Percentiles rank a stretch among this genome's conserved stretches.
Conservation (phyloP, 2,888 invertebrate species). For the Polyploca ridens region DNA sequence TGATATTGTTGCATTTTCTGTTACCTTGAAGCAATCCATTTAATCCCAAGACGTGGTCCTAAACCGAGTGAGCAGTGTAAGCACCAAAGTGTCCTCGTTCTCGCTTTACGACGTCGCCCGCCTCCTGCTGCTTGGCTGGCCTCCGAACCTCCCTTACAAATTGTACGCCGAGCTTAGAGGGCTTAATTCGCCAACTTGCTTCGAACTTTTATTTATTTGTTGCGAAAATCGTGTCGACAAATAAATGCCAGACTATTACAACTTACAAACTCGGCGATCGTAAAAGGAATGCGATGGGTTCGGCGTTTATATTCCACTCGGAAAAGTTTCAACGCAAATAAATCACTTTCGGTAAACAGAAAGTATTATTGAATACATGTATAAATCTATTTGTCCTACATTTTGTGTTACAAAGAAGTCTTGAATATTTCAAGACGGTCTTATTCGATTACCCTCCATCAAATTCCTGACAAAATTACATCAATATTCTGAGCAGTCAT, state of each 20-base stretch:
- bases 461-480: slow-evolving; percentile 2
- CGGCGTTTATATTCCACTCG: slow-evolving; percentile 9
- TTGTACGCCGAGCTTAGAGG: slow-evolving; percentile 17
- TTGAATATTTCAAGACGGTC: slow-evolving; percentile 1
- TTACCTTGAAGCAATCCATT: background rate
- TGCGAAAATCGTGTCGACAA: slow-evolving; percentile 14
- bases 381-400: slow-evolving; percentile 5
- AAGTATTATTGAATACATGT: slow-evolving; percentile 8
- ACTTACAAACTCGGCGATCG: slow-evolving; percentile 7
- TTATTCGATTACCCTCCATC: slow-evolving; percentile 3
- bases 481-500: background rate
- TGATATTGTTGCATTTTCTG: background rate
- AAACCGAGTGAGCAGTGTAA: slow-evolving; percentile 12
- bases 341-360: slow-evolving; percentile 4
- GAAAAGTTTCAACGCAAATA: slow-evolving; percentile 7
- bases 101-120: slow-evolving; percentile 11
- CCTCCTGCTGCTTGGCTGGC: slow-evolving; percentile 1
- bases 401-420: background rate
- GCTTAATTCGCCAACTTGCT: slow-evolving; percentile 24
- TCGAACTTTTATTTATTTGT: slow-evolving; percentile 25
- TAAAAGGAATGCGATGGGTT: slow-evolving; percentile 12
- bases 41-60: slow-evolving; percentile 9
- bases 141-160: slow-evolving; percentile 20
- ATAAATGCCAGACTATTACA: slow-evolving; percentile 10
- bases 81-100: slow-evolving; percentile 14